phyloP scores from a whole-genome alignment of 2,113 vertebrate genomes.

The Opisthocomus hoazin region DNA sequence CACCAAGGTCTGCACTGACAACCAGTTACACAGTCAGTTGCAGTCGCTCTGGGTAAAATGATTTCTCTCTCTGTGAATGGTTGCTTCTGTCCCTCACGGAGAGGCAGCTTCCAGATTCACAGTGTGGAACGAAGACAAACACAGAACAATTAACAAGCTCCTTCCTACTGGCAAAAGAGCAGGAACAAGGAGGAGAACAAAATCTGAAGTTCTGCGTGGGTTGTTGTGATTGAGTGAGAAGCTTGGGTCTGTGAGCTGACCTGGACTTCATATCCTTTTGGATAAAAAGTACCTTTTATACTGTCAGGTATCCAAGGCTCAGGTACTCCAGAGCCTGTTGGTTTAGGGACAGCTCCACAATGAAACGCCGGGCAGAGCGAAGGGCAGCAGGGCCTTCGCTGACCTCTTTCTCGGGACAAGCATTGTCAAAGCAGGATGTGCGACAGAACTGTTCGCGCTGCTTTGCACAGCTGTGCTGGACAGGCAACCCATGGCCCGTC shows the following conservation, averaged over 20 bases:
- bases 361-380: neutral
- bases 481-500: neutral
- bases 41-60: neutral
- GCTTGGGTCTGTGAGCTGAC: neutral
- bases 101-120: neutral
- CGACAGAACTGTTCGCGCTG: neutral
- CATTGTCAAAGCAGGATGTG: neutral
- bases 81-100: neutral
- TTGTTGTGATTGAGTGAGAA: neutral
- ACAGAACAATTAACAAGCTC: neutral
- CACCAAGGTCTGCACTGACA: neutral
- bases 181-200: neutral
- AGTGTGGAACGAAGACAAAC: neutral
- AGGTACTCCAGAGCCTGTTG: neutral
- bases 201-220: rapidly evolving
- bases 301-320: neutral
- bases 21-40: neutral
- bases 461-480: neutral
- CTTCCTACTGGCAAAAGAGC: neutral
- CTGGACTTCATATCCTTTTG: neutral
- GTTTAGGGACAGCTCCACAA: conserved; percentile 12
- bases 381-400: neutral
- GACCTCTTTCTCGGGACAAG: conserved; percentile 25
- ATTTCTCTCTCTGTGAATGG: neutral
- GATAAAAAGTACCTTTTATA: neutral